Evolutionary conservation across 1,140 invertebrate genomes (phyloP), one percentile per base, ranked within the genome.

Genomic region (Drosophila hydei): DNA sequence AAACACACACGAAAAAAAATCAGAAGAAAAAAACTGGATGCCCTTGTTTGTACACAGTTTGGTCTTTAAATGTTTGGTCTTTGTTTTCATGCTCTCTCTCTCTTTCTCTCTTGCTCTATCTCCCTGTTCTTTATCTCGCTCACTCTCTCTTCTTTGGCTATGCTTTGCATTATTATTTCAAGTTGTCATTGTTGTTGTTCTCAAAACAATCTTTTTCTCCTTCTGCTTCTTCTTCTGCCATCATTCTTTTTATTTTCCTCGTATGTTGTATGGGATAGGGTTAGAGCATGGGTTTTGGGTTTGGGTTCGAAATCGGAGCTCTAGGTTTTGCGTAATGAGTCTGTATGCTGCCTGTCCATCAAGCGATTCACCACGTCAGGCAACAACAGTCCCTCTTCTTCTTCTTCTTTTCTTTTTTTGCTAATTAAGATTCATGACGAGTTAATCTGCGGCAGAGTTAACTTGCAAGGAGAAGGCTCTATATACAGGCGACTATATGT

Each of bases 11-110:
- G 0, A 56, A 19, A 23, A 48, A 40, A 9, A 43, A 16, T n/a
- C 12, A 3, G 12, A 30, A 21, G 23, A 67, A 59, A 79, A 79
- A 84, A 84, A 85, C 81, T 87, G 80, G 80, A 67, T 85, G 80
- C 77, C 65, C 77, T 79, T 75, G 73, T 80, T 80, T 65, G 68
- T 65, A 71, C 45, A 71, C 61, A 47, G 68, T 62, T 80, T 63
- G 54, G 72, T 74, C 77, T 79, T 64, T 79, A 75, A 68, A 68
- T 72, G 64, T 76, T 80, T 75, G 72, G 58, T 58, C 71, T 78
- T 68, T 72, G 69, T 65, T 72, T 51, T 64, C 43, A 40, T 30
- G 48, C 25, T 51, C 30, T 61, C 25, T 51, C 51, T 72, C 25
- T 7, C 23, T 23, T 27, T 21, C 40, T 33, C 43, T 27, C 47